Base-by-base conservation (phyloP, 2,888 invertebrate species). In the Panopea generosa region DNA sequence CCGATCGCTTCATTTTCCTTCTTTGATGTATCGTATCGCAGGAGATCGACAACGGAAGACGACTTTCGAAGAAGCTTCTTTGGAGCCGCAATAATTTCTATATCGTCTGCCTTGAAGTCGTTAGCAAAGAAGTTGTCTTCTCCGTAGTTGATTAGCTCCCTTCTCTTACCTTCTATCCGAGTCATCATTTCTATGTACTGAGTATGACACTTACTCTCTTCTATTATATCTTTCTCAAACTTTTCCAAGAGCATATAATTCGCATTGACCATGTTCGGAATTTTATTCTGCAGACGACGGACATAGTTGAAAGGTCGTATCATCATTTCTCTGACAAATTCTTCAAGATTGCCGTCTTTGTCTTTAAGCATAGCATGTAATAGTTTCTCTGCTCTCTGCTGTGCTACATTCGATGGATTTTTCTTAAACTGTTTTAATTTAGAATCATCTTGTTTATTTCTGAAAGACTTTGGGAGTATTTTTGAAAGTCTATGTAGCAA, bases 241-340 rank as follows among this genome's bases (percentile, higher is more conserved):
- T 82, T 78, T 6, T 83, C 82, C 59, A 88, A 81, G 4, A 86
- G 69, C 22, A 72, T 63, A 38, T 83, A 82, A 56, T 86, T 88
- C 3, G 84, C 76, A 14, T 74, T 49, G 24, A 89, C 84, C 59
- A 89, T 82, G 16, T 77, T 84, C 0, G 82, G 84, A 29, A 86
- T 78, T 26, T 80, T 84, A 18, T 55, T 78, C 62, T 83, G 80
- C 6, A 84, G 67, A 14, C 66, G 50, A 9, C 45, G 22, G 0
- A 85, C 63, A 40, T 80, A 81, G 33, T 77, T 71, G 40, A 65
- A 74, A 14, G 85, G 82, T 45, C 77, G 33, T 18, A 68, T 57
- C 76, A 85, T 62, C n/a, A 81, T 52, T 14, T 74, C 59, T 18
- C 61, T 50, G 0, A 85, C 73, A 50, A 84, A 77, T 9, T n/a